Base-by-base conservation (phyloP, 2,888 invertebrate species). In the Graphium colonna region DNA sequence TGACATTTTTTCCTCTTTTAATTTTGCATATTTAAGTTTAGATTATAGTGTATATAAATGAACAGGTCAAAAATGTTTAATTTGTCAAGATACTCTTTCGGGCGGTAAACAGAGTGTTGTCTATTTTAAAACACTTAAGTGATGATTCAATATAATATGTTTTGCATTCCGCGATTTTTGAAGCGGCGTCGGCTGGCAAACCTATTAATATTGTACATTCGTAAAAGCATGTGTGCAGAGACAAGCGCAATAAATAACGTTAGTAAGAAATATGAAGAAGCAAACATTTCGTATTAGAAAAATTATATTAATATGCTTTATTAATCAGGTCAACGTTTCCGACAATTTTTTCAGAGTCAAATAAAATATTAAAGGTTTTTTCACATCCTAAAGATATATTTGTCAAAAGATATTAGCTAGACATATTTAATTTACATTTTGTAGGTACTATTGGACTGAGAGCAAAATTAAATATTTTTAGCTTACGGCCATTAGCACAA, bases 161-260 rank as follows among this genome's bases (percentile, higher is more conserved):
- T 31, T 41, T 31, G 49, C 49, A 17, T 49, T 31, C 41, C 31
- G 31, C 8, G 38, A n/a, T 51, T 44, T 45, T 38, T 39, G 12
- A 36, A 28, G 38, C 43, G 43, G 33, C 44, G 36, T 42, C 38
- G 33, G 51, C 42, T 42, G 15, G 38, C 43, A 36, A 51, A 44
- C 21, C 43, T 39, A 51, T 42, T 51, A 51, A 51, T 51, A 51
- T 51, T 49, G 17, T 41, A 49, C 26, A 49, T 41, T 41, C 49
- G 49, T 31, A 39, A 51, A 51, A 26, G 38, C 17, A 15, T 38
- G 17, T 15, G 16, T 16, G 12, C 43, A 38, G 26, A 43, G 44
- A 43, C 51, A 51, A 43, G 26, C 44, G 51, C 51, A 26, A 51
- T 51, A 51, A 38, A 51, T 39, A 51, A 38, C 15, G 44, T 28